A percentile compares a stretch with the other conserved stretches of the same genome.
Evolutionary conservation across 2,113 vertebrate species (phyloP).

Genomic region (Scomber colias): DNA sequence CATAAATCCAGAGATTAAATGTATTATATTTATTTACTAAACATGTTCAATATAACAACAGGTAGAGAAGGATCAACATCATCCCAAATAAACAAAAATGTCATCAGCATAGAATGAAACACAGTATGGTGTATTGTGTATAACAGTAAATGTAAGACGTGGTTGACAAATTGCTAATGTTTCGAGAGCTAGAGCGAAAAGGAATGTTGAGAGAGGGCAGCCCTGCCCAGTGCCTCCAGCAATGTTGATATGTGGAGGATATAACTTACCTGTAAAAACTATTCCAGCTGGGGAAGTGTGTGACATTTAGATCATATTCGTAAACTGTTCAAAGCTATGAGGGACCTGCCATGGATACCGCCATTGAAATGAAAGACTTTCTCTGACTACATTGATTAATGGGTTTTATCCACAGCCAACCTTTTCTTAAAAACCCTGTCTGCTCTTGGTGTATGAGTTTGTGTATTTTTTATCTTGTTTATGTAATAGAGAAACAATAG

Average conservation of each 20-base stretch:
- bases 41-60: not conserved
- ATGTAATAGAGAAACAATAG: no score
- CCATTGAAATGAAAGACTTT: no score
- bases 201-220: not conserved
- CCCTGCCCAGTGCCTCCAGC: not conserved
- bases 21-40: not conserved
- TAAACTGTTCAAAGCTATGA: not conserved
- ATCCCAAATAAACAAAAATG: not conserved
- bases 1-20: not conserved
- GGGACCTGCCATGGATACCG: not conserved
- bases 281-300: no score
- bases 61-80: not conserved
- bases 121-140: not conserved
- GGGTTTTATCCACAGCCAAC: no score
- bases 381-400: no score
- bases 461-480: no score
- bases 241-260: not conserved
- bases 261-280: not conserved
- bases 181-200: not conserved
- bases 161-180: not conserved
- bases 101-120: not conserved
- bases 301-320: not conserved
- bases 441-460: not conserved
- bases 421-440: not conserved
- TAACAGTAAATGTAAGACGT: not conserved